Evolutionary conservation across 2,113 vertebrate genomes (phyloP).

Genomic region (Sus scrofa): DNA sequence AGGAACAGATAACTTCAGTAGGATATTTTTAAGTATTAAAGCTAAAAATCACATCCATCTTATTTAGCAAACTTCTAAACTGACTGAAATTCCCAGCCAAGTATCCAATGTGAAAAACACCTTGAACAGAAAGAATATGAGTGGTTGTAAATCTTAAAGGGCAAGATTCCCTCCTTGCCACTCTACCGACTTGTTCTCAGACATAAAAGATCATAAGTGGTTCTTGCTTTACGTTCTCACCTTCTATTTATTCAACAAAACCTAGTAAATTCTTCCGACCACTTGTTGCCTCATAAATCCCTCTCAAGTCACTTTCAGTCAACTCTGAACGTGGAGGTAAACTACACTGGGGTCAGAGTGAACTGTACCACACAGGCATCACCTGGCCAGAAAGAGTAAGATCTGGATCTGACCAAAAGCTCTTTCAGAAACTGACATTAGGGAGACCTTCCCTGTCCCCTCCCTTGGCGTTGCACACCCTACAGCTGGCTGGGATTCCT

Average conservation of each 20-base stretch:
- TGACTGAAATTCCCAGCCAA: neutral
- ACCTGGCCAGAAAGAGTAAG: neutral
- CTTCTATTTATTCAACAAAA: conserved; percentile 9
- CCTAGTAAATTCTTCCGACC: neutral
- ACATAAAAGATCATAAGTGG: neutral
- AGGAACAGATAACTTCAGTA: conserved; percentile 14
- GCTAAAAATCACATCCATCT: conserved; percentile 42
- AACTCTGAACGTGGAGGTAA: neutral
- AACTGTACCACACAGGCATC: neutral
- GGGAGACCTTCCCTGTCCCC: neutral
- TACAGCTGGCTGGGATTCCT: neutral
- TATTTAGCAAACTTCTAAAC: conserved; percentile 47
- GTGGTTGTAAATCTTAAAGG: neutral
- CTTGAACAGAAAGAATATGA: neutral
- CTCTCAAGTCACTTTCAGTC: neutral
- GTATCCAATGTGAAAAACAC: conserved; percentile 6
- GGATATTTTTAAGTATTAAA: conserved; percentile 42
- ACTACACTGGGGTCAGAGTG: neutral
- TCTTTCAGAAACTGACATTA: neutral
- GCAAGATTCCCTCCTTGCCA: neutral
- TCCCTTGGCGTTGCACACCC: neutral
- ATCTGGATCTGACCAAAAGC: neutral
- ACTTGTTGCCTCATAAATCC: neutral
- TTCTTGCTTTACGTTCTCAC: neutral
- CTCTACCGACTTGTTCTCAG: neutral